A percentile compares a stretch with the other conserved stretches of the same genome.
phyloP scores from a whole-genome alignment of 2,113 vertebrate species.

The cat (Felis catus) region DNA sequence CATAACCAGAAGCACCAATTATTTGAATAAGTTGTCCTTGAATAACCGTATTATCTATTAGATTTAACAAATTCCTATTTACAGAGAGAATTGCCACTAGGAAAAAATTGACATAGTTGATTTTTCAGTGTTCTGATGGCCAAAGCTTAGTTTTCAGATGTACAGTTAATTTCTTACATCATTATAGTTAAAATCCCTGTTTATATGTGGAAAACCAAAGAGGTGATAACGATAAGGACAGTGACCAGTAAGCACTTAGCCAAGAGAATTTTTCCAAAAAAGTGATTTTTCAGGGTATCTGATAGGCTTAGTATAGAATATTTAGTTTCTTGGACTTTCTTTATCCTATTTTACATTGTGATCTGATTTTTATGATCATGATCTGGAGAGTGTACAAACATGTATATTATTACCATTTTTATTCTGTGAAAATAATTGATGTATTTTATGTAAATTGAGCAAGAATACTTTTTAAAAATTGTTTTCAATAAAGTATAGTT shows the following conservation, averaged over 20 bases:
- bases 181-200: background rate
- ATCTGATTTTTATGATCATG: background rate
- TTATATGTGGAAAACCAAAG: background rate
- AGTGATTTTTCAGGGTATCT: background rate
- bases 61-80: background rate
- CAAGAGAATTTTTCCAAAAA: background rate
- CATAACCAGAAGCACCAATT: background rate
- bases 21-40: conserved; percentile 9
- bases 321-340: background rate
- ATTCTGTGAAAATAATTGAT: conserved; percentile 5
- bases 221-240: background rate
- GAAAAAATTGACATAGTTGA: conserved; percentile 3
- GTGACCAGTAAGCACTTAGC: background rate
- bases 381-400: background rate
- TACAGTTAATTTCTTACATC: background rate
- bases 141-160: conserved; percentile 1
- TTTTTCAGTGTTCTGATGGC: background rate
- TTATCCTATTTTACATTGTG: background rate
- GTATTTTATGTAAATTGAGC: background rate
- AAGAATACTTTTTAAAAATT: background rate
- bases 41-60: background rate
- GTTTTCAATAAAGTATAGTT: background rate
- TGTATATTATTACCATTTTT: background rate
- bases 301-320: background rate
- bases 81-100: background rate